Base-by-base conservation (phyloP, 1,140 invertebrate genomes). In the Argopecten irradians region DNA sequence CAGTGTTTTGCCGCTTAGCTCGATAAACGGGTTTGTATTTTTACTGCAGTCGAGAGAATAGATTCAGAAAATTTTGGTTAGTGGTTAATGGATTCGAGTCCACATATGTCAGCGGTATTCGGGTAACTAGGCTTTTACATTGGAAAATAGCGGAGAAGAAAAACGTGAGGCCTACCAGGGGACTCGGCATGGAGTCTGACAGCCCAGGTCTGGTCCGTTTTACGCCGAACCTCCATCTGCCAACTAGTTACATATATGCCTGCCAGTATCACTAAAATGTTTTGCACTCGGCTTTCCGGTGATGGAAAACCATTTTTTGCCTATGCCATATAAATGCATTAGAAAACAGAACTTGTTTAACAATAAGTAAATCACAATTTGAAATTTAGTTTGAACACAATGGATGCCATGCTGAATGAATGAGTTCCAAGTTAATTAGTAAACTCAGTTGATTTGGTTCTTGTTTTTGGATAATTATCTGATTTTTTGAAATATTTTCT, bases 261-360 rank as follows among this genome's bases (percentile, higher is more conserved):
- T 71, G 55, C 55, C 55, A 71, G 55, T 71, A 71, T 71, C 55
- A 71, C 55, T 71, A 71, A 46, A 46, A 46, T 71, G 55, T 71
- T 71, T 71, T 71, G 55, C 55, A 71, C 55, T 71, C 55, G 16
- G 55, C 55, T 71, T 71, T 71, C 55, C 55, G 22, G 55, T 71
- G 55, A 71, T 71, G 55, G 55, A 28, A 71, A 71, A 71, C 55
- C 55, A 71, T 71, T 71, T 71, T 71, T 71, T 71, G 55, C 55
- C 55, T 71, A 71, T 71, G 55, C 55, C n/a, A 71, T 71, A 71
- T 71, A 71, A 71, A 71, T 71, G 55, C 55, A 71, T 71, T 71
- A 71, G 55, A 71, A 71, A 71, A 71, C 55, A 71, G 55, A 71
- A 71, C 55, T 28, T 71, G 55, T 71, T 28, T 28, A 71, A 71